Base-by-base conservation (phyloP, 2,888 invertebrate species). In the Malthinus seriepunctatus region DNA sequence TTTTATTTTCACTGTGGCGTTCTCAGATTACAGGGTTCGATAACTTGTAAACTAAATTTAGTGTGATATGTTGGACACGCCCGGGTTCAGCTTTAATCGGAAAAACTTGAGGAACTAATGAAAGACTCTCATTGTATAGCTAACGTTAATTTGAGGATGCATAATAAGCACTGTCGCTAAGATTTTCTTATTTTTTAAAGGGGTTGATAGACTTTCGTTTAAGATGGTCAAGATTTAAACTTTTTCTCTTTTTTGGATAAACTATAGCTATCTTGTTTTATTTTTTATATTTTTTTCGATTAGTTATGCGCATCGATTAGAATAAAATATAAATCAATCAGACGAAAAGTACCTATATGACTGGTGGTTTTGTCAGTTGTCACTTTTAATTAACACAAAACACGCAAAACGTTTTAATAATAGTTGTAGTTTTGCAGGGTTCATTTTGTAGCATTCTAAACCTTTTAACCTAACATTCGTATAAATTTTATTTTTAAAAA, bases 21-120 rank as follows among this genome's bases (percentile, higher is more conserved):
- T 70, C 73, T 75, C 73, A 75, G 75, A 75, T 75, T 74, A 74
- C 71, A 66, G 60, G 51, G 58, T 62, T 63, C 71, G 74, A 73
- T 74, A 73, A 69, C 68, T 68, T 67, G 67, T 67, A 68, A 64
- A 67, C 66, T 70, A 71, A 70, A 74, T 74, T 74, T 74, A 74
- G 70, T 74, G 70, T 68, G 69, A 69, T 70, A 70, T 71, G 69
- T 71, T 68, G 70, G 75, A 76, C 76, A 74, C 73, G 73, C 71
- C 72, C 71, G n/a, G 67, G 66, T 63, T 62, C 68, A 64, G 50
- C 57, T 56, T 67, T 73, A 73, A 76, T 75, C 74, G 71, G 45
- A 51, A 51, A n/a, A 56, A 47, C 54, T 56, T 46, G 56, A 34
- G 38, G 62, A 48, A 59, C 58, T 62, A 59, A 59, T 59, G 54